Evolutionary conservation across 2,888 invertebrate genomes (phyloP), one percentile per base, ranked within the genome.

Genomic region (Melipona beecheii): DNA sequence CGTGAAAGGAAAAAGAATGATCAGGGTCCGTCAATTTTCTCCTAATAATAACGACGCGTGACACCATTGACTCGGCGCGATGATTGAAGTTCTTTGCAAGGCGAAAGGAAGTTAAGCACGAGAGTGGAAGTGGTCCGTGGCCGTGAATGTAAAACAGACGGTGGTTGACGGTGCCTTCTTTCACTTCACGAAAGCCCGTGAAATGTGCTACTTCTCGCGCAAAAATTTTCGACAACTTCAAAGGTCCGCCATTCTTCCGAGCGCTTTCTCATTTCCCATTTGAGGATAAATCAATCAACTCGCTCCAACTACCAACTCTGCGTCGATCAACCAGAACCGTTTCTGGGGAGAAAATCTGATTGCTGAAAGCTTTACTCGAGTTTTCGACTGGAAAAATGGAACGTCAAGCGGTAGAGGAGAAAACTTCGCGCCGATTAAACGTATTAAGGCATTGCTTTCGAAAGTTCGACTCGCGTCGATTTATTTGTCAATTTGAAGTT

Each of bases 81-180:
- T 68, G 81, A 85, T 82, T 75, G 54, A 76, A 65, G 70, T 73
- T 77, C 74, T 54, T 52, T 69, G 54, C 79, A 21, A 52, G 31
- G 19, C 21, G 17, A 68, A 52, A 76, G 36, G 2, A 6, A 50
- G 60, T 69, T 50, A 60, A 49, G 24, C 36, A 60, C 50, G 36
- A 24, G 87, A 86, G 75, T 80, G 86, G 87, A 84, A 84, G 82
- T 72, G 69, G 83, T 87, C 89, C 90, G 86, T 90, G 90, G 88
- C 85, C 82, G 75, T 89, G 92, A 92, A 92, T 92, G 92, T 86
- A 89, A 92, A 91, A 87, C 84, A 89, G 89, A 56, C 91, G 87
- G 87, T 87, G 91, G 87, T 84, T 84, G 68, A 49, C 72, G 19
- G 60, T 58, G 73, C 27, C 50, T 49, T 69, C 65, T 52, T 71